Base-by-base conservation (phyloP, 2,888 invertebrate species). In the Tetrapedia diversipes region DNA sequence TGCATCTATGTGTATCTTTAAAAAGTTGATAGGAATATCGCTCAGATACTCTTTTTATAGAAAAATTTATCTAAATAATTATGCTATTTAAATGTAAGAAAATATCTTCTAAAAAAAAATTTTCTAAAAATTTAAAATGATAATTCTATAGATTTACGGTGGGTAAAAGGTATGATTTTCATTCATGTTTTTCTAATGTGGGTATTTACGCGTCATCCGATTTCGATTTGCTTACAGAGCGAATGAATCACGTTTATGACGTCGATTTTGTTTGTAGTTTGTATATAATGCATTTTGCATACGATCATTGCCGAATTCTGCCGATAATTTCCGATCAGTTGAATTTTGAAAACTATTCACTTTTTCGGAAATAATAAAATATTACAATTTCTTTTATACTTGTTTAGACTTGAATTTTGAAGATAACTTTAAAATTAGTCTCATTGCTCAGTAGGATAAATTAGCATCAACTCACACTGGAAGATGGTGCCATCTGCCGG, bases 401-500 rank as follows among this genome's bases (percentile, higher is more conserved):
- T 0, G 22, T 22, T 10, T 14, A 24, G 22, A 10, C 6, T 27
- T 14, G n/a, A 57, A n/a, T 41, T 27, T 37, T 56, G 2, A 24
- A 10, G 8, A 2, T 8, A 16, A 24, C 10, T 53, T 16, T 43
- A 14, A 16, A 49, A 4, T 7, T 11, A 49, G 1, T 0, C n/a
- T 57, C 1, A n/a, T 3, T 37, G 22, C 37, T 57, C 65, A 19
- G 65, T 71, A 65, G 65, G 29, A 43, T 49, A 34, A 59, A 57
- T 65, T 59, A 64, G 41, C 11, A 41, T 8, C 41, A 39, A n/a
- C 41, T 37, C 29, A 8, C 7, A n/a, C 47, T 34, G 68, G 49
- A 45, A 59, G 32, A 63, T 64, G 64, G 56, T 69, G 74, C 63
- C 64, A 69, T 37, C 64, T 74, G 43, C 4, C 41, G 51, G 57